Conservation (phyloP, 2,113 vertebrate species). For the Pionites leucogaster region DNA sequence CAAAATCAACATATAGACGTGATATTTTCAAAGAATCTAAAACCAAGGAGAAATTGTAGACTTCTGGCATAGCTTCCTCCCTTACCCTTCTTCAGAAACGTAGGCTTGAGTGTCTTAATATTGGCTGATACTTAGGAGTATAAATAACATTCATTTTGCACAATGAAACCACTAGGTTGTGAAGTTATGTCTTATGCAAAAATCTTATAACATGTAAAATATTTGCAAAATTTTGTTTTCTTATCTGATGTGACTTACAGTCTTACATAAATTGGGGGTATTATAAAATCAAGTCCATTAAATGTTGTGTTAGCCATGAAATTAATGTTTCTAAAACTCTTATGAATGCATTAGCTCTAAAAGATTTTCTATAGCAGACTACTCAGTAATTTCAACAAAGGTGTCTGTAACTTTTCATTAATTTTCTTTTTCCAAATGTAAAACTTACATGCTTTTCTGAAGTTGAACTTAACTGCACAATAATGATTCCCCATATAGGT, state of each 20-base stretch:
- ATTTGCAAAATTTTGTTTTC: constrained; percentile 30
- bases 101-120: neutral
- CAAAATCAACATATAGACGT: neutral
- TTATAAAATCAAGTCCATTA: constrained; percentile 32
- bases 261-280: neutral
- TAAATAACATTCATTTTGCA: neutral
- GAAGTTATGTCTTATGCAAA: neutral
- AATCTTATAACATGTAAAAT: constrained; percentile 22
- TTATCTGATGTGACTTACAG: neutral
- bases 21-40: neutral
- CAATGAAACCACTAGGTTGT: neutral
- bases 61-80: neutral
- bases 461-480: neutral
- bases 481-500: neutral
- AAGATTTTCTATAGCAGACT: constrained; percentile 24
- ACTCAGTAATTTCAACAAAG: neutral
- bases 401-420: constrained; percentile 10
- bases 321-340: constrained; percentile 25
- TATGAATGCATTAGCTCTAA: constrained; percentile 33
- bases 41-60: neutral
- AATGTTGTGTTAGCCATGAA: constrained; percentile 43
- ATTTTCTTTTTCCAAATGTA: neutral
- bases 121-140: neutral
- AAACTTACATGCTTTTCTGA: neutral
- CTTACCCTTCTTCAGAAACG: neutral